These are phyloP conservation scores for Buceros bicornis DNA, from an alignment of 2,797 vertebrate species.

Conservation along the genomic window DNA sequence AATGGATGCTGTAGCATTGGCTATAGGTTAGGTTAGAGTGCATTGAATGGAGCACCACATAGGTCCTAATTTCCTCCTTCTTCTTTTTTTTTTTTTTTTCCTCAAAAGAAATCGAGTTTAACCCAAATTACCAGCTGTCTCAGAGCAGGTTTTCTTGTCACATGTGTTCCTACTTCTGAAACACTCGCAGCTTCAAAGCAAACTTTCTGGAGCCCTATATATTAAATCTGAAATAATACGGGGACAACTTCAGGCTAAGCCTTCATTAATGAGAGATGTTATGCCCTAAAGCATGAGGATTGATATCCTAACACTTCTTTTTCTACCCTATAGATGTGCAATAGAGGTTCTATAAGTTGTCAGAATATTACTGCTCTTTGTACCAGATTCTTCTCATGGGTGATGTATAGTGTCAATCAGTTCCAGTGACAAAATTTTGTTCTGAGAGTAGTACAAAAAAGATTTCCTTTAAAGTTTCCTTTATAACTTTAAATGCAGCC, in stretches of 20 bases:
- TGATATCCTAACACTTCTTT: not conserved
- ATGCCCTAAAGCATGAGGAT: not conserved
- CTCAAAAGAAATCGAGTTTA: not conserved
- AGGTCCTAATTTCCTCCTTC: not conserved
- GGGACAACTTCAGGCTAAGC: not conserved
- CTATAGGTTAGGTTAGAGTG: not conserved
- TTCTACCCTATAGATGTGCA: not conserved
- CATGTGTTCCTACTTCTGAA: not conserved
- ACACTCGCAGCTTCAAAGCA: not conserved
- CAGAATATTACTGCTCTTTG: not conserved
- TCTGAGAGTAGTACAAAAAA: not conserved
- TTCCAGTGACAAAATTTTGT: not conserved
- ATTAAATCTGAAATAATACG: not conserved
- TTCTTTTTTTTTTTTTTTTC: not conserved
- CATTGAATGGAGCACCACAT: not conserved
- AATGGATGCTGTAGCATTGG: not conserved
- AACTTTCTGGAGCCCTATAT: not conserved
- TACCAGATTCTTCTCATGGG: not conserved
- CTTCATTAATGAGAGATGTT: not conserved
- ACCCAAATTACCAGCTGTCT: not conserved
- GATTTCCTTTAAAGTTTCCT: not conserved
- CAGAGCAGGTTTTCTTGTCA: not conserved
- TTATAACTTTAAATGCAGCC: slow-evolving; percentile 39
- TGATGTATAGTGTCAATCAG: not conserved
- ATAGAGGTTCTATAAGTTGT: not conserved